Conservation (phyloP, 2,797 vertebrate genomes). For the Peromyscus eremicus region DNA sequence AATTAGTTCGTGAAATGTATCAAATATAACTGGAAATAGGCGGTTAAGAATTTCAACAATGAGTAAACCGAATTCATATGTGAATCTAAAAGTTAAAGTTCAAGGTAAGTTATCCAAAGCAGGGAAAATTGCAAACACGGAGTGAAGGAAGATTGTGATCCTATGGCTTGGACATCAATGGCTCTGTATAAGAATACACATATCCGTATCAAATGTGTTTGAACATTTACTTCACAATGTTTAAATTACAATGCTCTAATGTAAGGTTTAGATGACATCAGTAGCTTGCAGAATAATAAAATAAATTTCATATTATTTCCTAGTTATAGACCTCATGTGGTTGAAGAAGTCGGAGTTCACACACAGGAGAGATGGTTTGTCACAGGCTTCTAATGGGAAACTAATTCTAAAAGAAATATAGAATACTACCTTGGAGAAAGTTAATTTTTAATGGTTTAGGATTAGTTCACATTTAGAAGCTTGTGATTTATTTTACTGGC, state of each 20-base stretch:
- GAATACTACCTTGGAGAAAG: neutral
- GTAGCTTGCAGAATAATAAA: neutral
- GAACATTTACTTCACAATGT: too few relatives aligned
- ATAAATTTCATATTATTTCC: neutral
- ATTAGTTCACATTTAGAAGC: neutral
- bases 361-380: neutral
- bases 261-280: neutral
- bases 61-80: neutral
- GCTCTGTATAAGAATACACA: neutral
- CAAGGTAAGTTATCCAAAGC: neutral
- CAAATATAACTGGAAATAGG: neutral
- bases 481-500: neutral
- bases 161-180: accelerated
- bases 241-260: neutral
- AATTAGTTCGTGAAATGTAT: neutral
- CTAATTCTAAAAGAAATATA: neutral
- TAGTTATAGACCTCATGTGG: neutral
- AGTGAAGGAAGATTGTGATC: neutral
- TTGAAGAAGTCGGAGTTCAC: too few relatives aligned
- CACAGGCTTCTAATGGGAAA: neutral
- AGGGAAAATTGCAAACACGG: accelerated
- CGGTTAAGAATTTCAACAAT: neutral
- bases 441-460: neutral
- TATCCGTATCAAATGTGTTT: neutral
- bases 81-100: neutral